phyloP scores from a whole-genome alignment of 2,797 vertebrate species.

The Centropyge bicolor region DNA sequence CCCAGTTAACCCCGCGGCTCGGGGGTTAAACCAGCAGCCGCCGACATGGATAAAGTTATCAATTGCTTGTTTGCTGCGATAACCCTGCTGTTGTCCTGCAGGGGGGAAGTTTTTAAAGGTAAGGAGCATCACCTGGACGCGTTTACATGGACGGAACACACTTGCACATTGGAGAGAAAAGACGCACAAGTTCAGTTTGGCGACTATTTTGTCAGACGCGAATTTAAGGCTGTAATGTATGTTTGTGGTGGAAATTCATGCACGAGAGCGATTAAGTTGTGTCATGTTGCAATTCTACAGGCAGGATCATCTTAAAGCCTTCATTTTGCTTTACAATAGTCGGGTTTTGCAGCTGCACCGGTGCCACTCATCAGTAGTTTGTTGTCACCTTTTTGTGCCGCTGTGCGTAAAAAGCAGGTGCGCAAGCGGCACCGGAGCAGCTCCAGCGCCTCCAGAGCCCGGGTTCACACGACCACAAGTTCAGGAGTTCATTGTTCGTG shows the following conservation, averaged over 20 bases:
- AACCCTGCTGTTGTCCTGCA: constrained; percentile 80
- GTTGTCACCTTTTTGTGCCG: constrained; percentile 36
- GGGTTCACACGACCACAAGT: constrained; percentile 16
- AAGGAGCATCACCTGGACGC: constrained; percentile 62
- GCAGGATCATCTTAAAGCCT: not conserved
- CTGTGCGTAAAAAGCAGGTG: constrained; percentile 63
- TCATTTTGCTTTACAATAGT: not conserved
- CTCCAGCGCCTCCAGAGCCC: not conserved
- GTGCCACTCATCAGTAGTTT: constrained; percentile 22
- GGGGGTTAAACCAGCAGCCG: constrained; percentile 77
- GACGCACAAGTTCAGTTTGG: constrained; percentile 39
- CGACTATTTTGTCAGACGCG: constrained; percentile 1
- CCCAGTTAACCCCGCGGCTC: constrained; percentile 78
- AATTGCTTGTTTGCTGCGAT: constrained; percentile 81
- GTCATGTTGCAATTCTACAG: not conserved
- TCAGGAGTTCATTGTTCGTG: constrained; percentile 41
- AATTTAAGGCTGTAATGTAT: not conserved
- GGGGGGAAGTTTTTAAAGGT: constrained; percentile 88
- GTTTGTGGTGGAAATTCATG: not conserved
- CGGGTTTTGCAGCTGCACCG: not conserved
- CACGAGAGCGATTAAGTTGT: not conserved
- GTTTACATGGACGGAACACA: constrained; percentile 2
- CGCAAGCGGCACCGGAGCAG: constrained; percentile 25
- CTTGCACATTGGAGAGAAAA: constrained; percentile 4
- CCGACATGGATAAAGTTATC: constrained; percentile 89